A percentile compares a stretch with the other conserved stretches of the same genome.
phyloP scores from a whole-genome alignment of 1,140 invertebrate genomes.

The Papilio dardanus region DNA sequence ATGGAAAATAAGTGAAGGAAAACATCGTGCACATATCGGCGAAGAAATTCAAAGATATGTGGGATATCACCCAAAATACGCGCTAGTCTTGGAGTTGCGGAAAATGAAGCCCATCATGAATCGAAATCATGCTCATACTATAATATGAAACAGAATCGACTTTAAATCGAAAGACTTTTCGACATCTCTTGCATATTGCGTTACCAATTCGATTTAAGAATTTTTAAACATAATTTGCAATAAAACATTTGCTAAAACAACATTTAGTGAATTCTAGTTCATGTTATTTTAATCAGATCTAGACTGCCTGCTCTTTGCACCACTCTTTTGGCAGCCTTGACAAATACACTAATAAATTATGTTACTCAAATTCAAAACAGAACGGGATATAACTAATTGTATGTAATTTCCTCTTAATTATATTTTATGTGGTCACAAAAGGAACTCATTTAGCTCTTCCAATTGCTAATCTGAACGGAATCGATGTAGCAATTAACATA shows the following conservation, averaged over 20 bases:
- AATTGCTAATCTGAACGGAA: neutral
- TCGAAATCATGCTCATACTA: too few species aligned
- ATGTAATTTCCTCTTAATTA: conserved; percentile 9
- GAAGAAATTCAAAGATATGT: too few species aligned
- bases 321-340: neutral
- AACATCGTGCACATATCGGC: too few species aligned
- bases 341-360: conserved; percentile 7
- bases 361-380: conserved; percentile 8
- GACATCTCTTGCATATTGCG: neutral
- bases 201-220: neutral
- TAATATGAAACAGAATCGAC: too few species aligned
- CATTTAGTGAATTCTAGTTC: conserved; percentile 7
- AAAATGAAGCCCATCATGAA: too few species aligned
- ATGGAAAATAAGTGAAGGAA: too few species aligned
- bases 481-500: conserved; percentile 9
- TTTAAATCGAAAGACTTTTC: neutral
- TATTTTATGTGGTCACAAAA: conserved; percentile 9
- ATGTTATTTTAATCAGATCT: conserved; percentile 11
- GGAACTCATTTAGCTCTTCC: neutral
- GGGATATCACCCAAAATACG: too few species aligned
- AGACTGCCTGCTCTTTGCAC: neutral
- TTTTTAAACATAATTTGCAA: neutral
- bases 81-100: too few species aligned
- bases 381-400: conserved; percentile 12
- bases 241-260: neutral